phyloP scores from a whole-genome alignment of 1,140 invertebrate genomes.

The Paraescarpia echinospica region DNA sequence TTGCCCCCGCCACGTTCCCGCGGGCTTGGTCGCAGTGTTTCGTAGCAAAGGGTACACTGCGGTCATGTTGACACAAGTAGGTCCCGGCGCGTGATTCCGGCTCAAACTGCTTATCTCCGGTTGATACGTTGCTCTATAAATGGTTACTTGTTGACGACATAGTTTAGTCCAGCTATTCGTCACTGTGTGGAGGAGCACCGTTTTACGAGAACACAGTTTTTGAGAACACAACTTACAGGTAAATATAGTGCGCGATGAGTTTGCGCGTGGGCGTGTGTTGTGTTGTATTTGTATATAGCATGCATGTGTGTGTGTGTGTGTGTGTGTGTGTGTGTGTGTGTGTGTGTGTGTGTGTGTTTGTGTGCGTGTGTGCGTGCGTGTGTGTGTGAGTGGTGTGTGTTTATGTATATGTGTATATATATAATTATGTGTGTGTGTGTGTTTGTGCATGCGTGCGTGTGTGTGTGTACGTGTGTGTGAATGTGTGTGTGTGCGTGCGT shows the following conservation, averaged over 20 bases:
- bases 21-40: not conserved
- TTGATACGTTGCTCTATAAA: not conserved
- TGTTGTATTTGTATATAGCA: too few relatives aligned
- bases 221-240: not conserved
- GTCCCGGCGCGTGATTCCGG: not conserved
- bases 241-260: too few relatives aligned
- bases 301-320: too few relatives aligned
- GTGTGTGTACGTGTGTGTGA: not conserved
- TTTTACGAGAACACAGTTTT: not conserved
- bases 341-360: too few relatives aligned
- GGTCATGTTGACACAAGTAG: not conserved
- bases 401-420: too few relatives aligned
- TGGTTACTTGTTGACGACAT: not conserved
- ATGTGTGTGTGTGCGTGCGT: not conserved
- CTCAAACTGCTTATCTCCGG: not conserved
- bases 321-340: too few relatives aligned
- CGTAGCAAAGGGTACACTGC: not conserved
- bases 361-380: too few relatives aligned
- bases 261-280: too few relatives aligned
- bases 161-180: not conserved
- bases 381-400: too few relatives aligned
- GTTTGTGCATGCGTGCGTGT: not conserved
- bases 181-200: not conserved
- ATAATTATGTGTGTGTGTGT: too few relatives aligned
- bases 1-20: not conserved